These are phyloP conservation scores for Thecocarcelia acutangulata DNA, from an alignment of 2,888 invertebrate species.

Conservation along the genomic window DNA sequence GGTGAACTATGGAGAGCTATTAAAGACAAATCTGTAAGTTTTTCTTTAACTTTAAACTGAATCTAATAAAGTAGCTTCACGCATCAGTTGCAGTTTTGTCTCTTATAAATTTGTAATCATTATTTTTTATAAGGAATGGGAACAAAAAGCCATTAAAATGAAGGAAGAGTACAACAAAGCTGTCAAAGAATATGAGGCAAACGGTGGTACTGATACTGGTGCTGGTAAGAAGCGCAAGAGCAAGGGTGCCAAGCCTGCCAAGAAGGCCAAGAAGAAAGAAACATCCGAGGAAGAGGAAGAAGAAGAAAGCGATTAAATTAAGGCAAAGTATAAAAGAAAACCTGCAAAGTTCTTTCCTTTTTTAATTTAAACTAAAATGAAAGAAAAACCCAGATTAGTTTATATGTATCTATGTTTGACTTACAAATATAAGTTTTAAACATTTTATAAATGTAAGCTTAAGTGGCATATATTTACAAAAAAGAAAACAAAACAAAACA, in stretches of 20 bases:
- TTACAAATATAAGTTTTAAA: conserved; percentile 78
- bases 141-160: conserved; percentile 91
- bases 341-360: conserved; percentile 63
- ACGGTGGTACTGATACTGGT: conserved; percentile 86
- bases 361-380: conserved; percentile 49
- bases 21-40: conserved; percentile 90
- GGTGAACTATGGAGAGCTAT: conserved; percentile 97
- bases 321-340: conserved; percentile 52
- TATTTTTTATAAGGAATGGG: conserved; percentile 88
- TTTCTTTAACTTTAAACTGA: neutral
- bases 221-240: conserved; percentile 84
- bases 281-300: conserved; percentile 86
- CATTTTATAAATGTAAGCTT: conserved; percentile 81
- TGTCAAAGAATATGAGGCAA: conserved; percentile 93
- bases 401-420: conserved; percentile 72
- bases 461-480: conserved; percentile 76
- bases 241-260: conserved; percentile 81
- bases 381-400: conserved; percentile 52
- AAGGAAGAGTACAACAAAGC: conserved; percentile 94
- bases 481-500: conserved; percentile 46
- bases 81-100: neutral
- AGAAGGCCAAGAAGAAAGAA: conserved; percentile 84
- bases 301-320: conserved; percentile 85
- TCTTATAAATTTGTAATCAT: neutral
- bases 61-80: too few relatives aligned